Evolutionary conservation across 2,113 vertebrate species (phyloP).

Genomic region (Nothobranchius furzeri): DNA sequence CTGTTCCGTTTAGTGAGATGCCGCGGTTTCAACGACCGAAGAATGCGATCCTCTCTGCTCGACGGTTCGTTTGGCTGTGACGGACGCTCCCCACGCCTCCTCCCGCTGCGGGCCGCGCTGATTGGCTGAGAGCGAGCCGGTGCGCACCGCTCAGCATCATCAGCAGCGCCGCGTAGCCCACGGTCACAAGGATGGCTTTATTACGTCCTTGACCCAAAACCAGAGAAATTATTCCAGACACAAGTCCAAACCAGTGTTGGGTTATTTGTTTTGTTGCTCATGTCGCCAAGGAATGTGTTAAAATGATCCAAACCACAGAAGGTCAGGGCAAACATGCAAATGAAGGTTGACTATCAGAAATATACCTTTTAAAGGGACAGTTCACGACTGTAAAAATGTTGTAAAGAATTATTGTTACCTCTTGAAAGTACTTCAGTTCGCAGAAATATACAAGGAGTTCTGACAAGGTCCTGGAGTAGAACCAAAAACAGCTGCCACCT

Average conservation of each 20-base stretch:
- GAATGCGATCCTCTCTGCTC: constrained; percentile 15
- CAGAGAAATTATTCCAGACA: constrained; percentile 12
- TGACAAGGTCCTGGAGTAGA: too few relatives aligned
- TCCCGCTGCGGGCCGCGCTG: constrained; percentile 13
- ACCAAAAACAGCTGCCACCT: too few relatives aligned
- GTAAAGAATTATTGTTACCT: too few relatives aligned
- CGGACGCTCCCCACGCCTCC: constrained; percentile 25
- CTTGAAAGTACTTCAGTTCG: too few relatives aligned
- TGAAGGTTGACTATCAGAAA: too few relatives aligned
- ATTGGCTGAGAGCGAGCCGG: constrained; percentile 56
- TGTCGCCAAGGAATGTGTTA: background rate
- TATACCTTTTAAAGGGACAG: too few relatives aligned
- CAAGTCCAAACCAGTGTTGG: background rate
- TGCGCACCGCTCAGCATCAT: constrained; percentile 58
- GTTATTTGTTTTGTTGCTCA: background rate
- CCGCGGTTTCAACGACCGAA: constrained; percentile 48
- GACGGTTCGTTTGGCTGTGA: constrained; percentile 32
- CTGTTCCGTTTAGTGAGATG: constrained; percentile 37
- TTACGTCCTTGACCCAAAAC: constrained; percentile 56
- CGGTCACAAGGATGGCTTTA: constrained; percentile 51
- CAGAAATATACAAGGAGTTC: too few relatives aligned
- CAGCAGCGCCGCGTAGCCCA: constrained; percentile 27
- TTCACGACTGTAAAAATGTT: too few relatives aligned
- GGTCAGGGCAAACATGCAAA: background rate
- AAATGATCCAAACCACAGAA: background rate